A percentile compares a stretch with the other conserved stretches of the same genome.
Conservation (phyloP, 2,797 vertebrate genomes). For the Neostethus bicornis region DNA sequence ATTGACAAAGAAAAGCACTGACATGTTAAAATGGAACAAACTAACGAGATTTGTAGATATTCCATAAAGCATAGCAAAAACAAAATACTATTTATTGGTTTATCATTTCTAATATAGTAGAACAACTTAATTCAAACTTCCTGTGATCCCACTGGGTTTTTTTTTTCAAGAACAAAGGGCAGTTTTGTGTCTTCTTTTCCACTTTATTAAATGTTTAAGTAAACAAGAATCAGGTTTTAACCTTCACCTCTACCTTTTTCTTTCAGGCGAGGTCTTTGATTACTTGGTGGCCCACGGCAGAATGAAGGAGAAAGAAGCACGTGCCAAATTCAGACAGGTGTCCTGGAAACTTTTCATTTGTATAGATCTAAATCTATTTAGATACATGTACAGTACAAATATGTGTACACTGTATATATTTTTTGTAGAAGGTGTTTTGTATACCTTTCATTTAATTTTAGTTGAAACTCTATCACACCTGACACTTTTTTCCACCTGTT, state of each 20-base stretch:
- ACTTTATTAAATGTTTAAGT: conserved; percentile 11
- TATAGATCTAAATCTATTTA: too few relatives aligned
- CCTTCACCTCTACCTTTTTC: conserved; percentile 28
- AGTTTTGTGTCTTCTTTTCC: conserved; percentile 11
- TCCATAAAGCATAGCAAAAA: neutral
- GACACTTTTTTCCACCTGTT: too few relatives aligned
- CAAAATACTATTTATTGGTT: neutral
- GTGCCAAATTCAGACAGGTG: conserved; percentile 99
- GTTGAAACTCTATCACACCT: too few relatives aligned
- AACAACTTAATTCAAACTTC: neutral
- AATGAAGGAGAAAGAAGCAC: conserved; percentile 99
- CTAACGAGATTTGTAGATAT: neutral
- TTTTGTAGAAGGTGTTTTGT: too few relatives aligned
- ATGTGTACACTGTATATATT: too few relatives aligned
- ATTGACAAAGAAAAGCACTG: neutral
- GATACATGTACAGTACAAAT: too few relatives aligned
- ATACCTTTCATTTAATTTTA: too few relatives aligned
- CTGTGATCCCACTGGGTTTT: neutral
- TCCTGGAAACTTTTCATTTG: neutral
- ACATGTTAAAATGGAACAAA: neutral
- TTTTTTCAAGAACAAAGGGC: neutral
- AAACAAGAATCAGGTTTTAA: conserved; percentile 29
- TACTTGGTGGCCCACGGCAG: conserved; percentile 98
- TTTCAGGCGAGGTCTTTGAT: conserved; percentile 96
- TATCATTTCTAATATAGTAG: too few relatives aligned